Conservation (phyloP, 2,797 vertebrate genomes). For the Potorous gilbertii region DNA sequence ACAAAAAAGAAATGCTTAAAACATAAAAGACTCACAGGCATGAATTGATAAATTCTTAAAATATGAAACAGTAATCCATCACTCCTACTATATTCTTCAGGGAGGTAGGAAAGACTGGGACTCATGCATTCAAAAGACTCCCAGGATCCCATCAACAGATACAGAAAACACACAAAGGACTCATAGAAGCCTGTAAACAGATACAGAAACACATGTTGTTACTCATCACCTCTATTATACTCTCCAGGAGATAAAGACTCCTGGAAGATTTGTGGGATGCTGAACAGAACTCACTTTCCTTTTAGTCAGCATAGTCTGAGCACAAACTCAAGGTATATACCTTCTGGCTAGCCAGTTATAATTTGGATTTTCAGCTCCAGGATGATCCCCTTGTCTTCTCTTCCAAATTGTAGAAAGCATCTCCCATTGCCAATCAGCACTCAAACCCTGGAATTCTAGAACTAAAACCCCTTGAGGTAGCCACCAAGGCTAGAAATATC, state of each 20-base stretch:
- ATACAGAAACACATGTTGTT: neutral
- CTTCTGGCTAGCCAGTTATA: neutral
- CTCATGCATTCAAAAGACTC: neutral
- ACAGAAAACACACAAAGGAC: neutral
- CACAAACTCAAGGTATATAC: neutral
- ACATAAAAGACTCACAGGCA: neutral
- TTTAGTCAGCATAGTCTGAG: neutral
- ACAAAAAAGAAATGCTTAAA: neutral
- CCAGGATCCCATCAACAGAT: neutral
- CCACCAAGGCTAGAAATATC: neutral
- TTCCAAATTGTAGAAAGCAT: neutral
- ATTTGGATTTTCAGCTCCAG: neutral
- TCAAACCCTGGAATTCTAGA: neutral
- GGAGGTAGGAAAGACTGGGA: neutral
- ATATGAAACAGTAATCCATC: neutral
- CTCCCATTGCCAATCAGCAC: neutral
- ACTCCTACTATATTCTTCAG: neutral
- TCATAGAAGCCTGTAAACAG: neutral
- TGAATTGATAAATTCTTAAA: neutral
- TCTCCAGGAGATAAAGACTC: neutral
- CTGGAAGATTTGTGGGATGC: neutral
- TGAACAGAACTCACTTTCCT: neutral
- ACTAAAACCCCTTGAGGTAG: neutral
- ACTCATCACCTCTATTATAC: neutral
- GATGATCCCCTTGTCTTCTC: neutral